Evolutionary conservation across 1,140 invertebrate species (phyloP), one percentile per base, ranked within the genome.

Genomic region (Zaprionus tsacasi): DNA sequence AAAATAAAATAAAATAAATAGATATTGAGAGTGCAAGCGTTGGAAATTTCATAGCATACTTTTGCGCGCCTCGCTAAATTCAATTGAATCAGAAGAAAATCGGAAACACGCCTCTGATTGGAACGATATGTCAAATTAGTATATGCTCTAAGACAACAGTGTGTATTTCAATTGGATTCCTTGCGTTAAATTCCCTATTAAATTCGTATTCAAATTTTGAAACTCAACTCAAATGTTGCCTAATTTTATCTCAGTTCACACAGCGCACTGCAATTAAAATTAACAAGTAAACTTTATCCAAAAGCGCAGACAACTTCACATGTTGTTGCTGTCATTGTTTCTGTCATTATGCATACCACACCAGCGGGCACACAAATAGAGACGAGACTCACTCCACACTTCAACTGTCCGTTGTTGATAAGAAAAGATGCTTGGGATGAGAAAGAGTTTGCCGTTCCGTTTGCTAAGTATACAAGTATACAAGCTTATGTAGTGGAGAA

Each of bases 311-410:
- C 45, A 48, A 27, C 30, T 30, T 6, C 36, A 60, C 33, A 52
- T 61, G 50, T 56, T 78, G 75, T 70, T 57, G 63, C 52, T 75
- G 65, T 75, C 74, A 78, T 81, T 81, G 65, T 70, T 56, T 59
- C 45, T 68, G 40, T 50, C 30, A 43, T 67, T 67, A 15, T 30
- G 33, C 13, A 50, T 50, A 25, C 15, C 15, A 50, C 45, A 50
- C 17, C 45, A 45, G 40, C n/a, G 40, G n/a, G 40, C 45, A 50
- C 17, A 50, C 43, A 36, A 50, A 45, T 17, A 45, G 40, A 15
- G n/a, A 10, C n/a, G n/a, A 45, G 40, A 45, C 40, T 8, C 40
- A 45, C n/a, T 45, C n/a, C n/a, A 8, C n/a, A 8, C 6, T 43
- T 25, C 40, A 8, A 30, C 12, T 64, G 68, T 43, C 50, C 59